Evolutionary conservation across 1,140 invertebrate species (phyloP).

Genomic region (Nautilus pompilius): DNA sequence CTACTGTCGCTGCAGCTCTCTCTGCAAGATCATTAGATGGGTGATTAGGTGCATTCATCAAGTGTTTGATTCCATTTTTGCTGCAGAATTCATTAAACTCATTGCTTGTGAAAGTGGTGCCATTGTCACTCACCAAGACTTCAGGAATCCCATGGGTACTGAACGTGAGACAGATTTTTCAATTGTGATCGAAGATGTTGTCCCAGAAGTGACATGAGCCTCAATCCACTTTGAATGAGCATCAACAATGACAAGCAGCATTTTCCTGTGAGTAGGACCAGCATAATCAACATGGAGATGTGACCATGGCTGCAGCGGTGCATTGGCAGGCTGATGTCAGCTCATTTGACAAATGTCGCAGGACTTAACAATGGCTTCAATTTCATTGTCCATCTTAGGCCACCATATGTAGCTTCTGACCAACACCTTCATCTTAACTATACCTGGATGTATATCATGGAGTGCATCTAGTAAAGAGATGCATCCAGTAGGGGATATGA

Average conservation of each 20-base stretch:
- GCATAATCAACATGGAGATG: constrained; percentile 6
- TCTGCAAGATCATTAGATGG: constrained; percentile 40
- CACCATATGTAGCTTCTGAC: constrained; percentile 59
- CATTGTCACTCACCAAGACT: constrained; percentile 54
- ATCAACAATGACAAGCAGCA: constrained; percentile 2
- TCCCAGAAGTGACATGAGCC: constrained; percentile 8
- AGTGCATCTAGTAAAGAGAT: constrained; percentile 47
- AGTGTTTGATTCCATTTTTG: constrained; percentile 49
- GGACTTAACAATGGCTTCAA: constrained; percentile 46
- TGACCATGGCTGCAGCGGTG: not conserved
- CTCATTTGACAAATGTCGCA: constrained; percentile 49
- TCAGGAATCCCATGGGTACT: constrained; percentile 48
- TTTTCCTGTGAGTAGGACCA: not conserved
- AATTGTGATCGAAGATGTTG: constrained; percentile 17
- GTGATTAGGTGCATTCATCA: constrained; percentile 33
- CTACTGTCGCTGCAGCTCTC: constrained; percentile 19
- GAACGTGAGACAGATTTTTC: constrained; percentile 29
- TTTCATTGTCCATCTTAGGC: constrained; percentile 55
- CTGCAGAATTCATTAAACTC: constrained; percentile 52
- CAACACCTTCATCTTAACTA: constrained; percentile 59
- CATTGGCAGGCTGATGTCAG: not conserved
- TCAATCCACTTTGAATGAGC: constrained; percentile 1
- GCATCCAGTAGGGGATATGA: constrained; percentile 53
- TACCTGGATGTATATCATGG: constrained; percentile 58
- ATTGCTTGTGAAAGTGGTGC: constrained; percentile 49